Percentiles rank a stretch among this genome's conserved stretches.
Evolutionary conservation across 2,113 vertebrate genomes (phyloP).

Genomic region (Dromiciops gliroides): DNA sequence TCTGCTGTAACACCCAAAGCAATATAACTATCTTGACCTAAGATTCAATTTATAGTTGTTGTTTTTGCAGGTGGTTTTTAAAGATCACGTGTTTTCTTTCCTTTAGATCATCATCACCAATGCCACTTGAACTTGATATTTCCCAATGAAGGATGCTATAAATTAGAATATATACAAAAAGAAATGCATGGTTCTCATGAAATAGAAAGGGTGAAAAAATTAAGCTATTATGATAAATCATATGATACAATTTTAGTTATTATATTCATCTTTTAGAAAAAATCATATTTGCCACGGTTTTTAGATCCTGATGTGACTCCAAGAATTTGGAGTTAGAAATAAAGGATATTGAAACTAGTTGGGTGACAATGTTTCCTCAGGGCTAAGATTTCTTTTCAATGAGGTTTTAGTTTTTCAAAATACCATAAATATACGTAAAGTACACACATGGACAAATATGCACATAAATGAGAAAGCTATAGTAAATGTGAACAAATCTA

Average conservation of each 20-base stretch:
- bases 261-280: slow-evolving; percentile 33
- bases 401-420: too few species aligned
- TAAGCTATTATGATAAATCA: background rate
- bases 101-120: slow-evolving; percentile 38
- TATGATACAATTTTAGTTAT: slow-evolving; percentile 11
- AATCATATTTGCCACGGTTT: slow-evolving; percentile 24
- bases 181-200: slow-evolving; percentile 14
- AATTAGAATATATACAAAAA: slow-evolving; percentile 39
- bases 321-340: too few species aligned
- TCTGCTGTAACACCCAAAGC: too few species aligned
- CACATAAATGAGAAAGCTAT: too few species aligned
- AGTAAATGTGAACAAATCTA: too few species aligned
- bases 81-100: background rate
- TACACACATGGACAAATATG: too few species aligned
- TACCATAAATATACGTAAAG: too few species aligned
- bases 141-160: slow-evolving; percentile 40
- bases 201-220: background rate
- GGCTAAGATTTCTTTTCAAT: too few species aligned
- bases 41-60: too few species aligned
- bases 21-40: too few species aligned
- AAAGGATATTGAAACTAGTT: too few species aligned
- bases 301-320: background rate
- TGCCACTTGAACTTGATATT: slow-evolving; percentile 42
- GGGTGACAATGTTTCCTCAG: too few species aligned
- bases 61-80: background rate